Conservation (phyloP, 2,113 vertebrate genomes). For the Climacteris rufus region DNA sequence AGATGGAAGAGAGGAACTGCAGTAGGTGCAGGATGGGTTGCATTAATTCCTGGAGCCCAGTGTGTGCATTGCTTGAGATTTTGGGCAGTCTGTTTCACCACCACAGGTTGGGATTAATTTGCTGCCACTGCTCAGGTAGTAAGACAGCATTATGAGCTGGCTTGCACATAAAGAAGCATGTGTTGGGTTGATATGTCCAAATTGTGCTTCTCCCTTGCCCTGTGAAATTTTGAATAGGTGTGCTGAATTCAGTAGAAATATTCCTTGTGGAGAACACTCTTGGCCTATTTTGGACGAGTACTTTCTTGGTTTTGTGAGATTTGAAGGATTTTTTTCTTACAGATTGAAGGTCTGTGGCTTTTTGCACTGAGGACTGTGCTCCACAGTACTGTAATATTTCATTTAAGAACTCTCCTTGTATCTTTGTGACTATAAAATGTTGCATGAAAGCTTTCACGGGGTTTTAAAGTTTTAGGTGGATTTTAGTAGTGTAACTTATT, state of each 20-base stretch:
- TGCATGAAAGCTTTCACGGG: background rate
- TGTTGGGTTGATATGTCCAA: background rate
- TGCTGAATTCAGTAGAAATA: background rate
- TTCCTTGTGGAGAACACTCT: background rate
- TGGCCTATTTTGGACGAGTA: background rate
- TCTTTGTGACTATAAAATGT: background rate
- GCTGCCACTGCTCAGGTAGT: background rate
- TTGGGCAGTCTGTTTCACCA: background rate
- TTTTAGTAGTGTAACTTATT: background rate
- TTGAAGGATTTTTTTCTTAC: background rate
- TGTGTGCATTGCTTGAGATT: background rate
- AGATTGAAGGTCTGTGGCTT: background rate
- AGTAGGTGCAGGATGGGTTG: background rate
- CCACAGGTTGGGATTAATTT: background rate
- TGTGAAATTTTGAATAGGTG: background rate
- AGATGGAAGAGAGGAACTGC: background rate
- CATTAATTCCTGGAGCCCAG: background rate
- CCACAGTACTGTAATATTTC: background rate
- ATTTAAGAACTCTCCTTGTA: background rate
- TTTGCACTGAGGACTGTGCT: background rate
- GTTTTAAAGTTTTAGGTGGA: background rate
- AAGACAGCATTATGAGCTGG: background rate
- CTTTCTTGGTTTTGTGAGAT: background rate
- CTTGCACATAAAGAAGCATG: background rate
- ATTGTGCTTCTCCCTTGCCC: background rate